Conservation (phyloP, 2,113 vertebrate species). For the Sminthopsis crassicaudata region DNA sequence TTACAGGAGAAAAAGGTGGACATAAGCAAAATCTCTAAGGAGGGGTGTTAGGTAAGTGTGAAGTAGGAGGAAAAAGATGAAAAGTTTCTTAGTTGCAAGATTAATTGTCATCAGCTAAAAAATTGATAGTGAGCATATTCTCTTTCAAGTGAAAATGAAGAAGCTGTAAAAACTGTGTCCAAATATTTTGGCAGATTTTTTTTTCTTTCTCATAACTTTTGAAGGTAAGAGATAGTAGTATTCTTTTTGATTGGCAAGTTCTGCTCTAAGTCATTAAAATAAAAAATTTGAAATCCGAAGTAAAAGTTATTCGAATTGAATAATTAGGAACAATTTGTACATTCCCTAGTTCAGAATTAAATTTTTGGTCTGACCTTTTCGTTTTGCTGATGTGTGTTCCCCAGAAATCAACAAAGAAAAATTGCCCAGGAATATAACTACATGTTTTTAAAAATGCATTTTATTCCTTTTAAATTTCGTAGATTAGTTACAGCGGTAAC, state of each 20-base stretch:
- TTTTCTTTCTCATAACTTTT: slow-evolving; percentile 47
- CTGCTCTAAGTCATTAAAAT: background rate
- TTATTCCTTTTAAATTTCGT: background rate
- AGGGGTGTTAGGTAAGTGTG: background rate
- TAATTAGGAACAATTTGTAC: slow-evolving; percentile 39
- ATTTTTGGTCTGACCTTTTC: slow-evolving; percentile 57
- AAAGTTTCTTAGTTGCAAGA: slow-evolving; percentile 27
- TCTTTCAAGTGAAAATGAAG: slow-evolving; percentile 40
- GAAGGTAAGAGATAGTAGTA: slow-evolving; percentile 23
- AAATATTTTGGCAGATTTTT: slow-evolving; percentile 23
- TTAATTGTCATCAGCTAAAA: background rate
- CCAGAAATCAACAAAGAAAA: slow-evolving; percentile 30
- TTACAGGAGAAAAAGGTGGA: slow-evolving; percentile 35
- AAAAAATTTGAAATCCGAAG: background rate
- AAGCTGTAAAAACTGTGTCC: slow-evolving; percentile 17
- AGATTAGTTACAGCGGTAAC: background rate
- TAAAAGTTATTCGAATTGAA: slow-evolving; percentile 29
- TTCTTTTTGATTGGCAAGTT: background rate
- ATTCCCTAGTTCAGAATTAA: slow-evolving; percentile 27
- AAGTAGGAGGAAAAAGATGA: slow-evolving; percentile 53
- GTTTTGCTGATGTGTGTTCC: slow-evolving; percentile 5
- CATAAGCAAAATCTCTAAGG: slow-evolving; percentile 53
- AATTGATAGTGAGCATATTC: background rate
- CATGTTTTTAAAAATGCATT: slow-evolving; percentile 14
- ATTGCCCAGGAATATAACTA: slow-evolving; percentile 31